Percentiles rank a stretch among this genome's conserved stretches.
Evolutionary conservation across 2,797 vertebrate species (phyloP).

Genomic region (Orientallactaga sibirica): DNA sequence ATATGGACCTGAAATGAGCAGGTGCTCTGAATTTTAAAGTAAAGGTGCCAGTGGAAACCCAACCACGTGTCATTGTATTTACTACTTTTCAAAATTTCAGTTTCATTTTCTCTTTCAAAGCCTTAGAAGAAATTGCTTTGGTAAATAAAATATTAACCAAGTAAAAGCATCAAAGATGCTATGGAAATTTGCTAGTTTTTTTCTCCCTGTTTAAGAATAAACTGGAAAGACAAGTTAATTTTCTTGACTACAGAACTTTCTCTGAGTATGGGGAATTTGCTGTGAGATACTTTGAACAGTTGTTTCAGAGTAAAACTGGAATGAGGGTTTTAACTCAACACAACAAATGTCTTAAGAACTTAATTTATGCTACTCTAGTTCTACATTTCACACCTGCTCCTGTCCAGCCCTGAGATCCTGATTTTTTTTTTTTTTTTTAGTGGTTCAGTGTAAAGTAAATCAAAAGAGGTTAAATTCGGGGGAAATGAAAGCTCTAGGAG

Average conservation of each 20-base stretch:
- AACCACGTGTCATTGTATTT: not conserved
- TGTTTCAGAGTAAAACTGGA: conserved; percentile 49
- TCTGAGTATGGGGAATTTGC: not conserved
- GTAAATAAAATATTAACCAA: conserved; percentile 44
- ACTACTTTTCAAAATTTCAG: conserved; percentile 15
- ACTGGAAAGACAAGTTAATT: not conserved
- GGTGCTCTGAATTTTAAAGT: conserved; percentile 78
- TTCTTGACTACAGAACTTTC: not conserved
- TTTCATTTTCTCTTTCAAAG: conserved; percentile 24
- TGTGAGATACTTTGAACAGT: conserved; percentile 32
- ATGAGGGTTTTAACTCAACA: not conserved
- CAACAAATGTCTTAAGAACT: not conserved
- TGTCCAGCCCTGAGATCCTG: not conserved
- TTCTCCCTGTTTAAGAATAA: not conserved
- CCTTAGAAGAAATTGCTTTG: not conserved
- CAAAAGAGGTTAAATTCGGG: not conserved
- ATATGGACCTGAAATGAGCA: conserved; percentile 84
- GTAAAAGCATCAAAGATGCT: not conserved
- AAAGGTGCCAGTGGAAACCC: conserved; percentile 28
- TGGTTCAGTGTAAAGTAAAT: not conserved
- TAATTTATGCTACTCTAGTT: not conserved
- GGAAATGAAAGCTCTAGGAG: not conserved
- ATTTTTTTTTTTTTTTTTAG: not conserved
- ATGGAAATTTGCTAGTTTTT: fast-evolving
- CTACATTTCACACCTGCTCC: not conserved